phyloP scores from a whole-genome alignment of 2,797 vertebrate genomes.

The Pantherophis alleghaniensis region DNA sequence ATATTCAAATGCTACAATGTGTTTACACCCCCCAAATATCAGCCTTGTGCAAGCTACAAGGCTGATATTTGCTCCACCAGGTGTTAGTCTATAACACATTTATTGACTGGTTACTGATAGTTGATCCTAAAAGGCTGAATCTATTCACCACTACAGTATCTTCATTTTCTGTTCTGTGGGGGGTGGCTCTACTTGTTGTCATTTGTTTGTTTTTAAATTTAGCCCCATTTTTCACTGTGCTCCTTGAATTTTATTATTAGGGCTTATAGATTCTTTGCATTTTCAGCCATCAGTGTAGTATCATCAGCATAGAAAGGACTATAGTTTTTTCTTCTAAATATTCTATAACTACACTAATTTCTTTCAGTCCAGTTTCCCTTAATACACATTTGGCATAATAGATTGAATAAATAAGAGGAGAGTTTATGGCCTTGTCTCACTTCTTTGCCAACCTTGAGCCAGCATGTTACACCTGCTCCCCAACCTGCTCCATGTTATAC shows the following conservation, averaged over 20 bases:
- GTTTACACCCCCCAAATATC: background rate
- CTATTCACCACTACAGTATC: background rate
- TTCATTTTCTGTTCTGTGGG: background rate
- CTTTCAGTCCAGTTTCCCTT: background rate
- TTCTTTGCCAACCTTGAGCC: background rate
- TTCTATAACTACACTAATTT: background rate
- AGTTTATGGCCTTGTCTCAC: background rate
- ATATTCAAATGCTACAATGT: background rate
- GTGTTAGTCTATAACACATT: background rate
- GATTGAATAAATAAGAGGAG: background rate
- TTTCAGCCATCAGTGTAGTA: background rate
- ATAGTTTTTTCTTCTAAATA: background rate
- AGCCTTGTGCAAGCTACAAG: background rate
- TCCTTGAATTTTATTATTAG: background rate
- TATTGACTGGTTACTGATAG: background rate
- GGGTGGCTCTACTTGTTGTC: background rate
- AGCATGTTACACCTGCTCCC: background rate
- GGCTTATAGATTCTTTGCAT: background rate
- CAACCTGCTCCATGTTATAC: background rate
- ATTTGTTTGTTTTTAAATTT: background rate
- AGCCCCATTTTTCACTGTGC: background rate
- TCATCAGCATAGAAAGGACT: background rate
- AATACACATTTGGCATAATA: background rate
- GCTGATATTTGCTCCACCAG: background rate
- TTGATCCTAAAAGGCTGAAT: background rate